Evolutionary conservation across 1,140 invertebrate genomes (phyloP).

Genomic region (Harlomillsia oculata): DNA sequence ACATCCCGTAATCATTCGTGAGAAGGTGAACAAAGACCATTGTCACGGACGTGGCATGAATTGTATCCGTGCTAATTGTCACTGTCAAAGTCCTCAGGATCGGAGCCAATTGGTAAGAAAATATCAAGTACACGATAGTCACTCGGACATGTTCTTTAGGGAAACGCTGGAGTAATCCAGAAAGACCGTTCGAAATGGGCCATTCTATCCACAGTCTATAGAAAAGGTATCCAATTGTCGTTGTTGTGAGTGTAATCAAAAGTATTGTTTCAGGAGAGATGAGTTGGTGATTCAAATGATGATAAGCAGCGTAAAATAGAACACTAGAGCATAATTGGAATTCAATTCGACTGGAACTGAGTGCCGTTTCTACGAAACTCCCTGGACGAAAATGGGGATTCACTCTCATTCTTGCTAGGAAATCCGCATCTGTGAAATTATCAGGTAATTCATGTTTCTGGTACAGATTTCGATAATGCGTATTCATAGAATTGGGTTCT

Average conservation of each 20-base stretch:
- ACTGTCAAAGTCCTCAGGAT: constrained; percentile 89
- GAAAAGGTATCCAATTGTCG: constrained; percentile 19
- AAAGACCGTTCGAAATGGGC: neutral
- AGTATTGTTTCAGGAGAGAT: constrained; percentile 7
- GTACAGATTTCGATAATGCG: no score
- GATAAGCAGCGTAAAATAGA: constrained; percentile 23
- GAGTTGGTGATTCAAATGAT: constrained; percentile 18
- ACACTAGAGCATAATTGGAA: constrained; percentile 17
- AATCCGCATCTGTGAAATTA: constrained; percentile 10
- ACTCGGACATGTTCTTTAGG: constrained; percentile 24
- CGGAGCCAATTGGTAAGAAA: constrained; percentile 47
- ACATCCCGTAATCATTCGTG: constrained; percentile 84
- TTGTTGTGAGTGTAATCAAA: neutral
- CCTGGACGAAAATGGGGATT: constrained; percentile 22
- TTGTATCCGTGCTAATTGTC: constrained; percentile 92
- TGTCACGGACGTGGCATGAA: constrained; percentile 78
- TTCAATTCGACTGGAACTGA: constrained; percentile 8
- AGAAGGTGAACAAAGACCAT: constrained; percentile 80
- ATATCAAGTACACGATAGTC: constrained; percentile 15
- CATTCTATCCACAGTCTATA: neutral
- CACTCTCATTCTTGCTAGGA: constrained; percentile 16
- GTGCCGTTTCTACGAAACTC: neutral
- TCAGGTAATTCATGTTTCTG: neutral
- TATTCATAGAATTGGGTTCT: no score
- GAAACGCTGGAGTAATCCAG: neutral